Percentiles rank a stretch among this genome's conserved stretches.
phyloP scores from a whole-genome alignment of 2,797 vertebrate species.

The Pangasius krempfi region DNA sequence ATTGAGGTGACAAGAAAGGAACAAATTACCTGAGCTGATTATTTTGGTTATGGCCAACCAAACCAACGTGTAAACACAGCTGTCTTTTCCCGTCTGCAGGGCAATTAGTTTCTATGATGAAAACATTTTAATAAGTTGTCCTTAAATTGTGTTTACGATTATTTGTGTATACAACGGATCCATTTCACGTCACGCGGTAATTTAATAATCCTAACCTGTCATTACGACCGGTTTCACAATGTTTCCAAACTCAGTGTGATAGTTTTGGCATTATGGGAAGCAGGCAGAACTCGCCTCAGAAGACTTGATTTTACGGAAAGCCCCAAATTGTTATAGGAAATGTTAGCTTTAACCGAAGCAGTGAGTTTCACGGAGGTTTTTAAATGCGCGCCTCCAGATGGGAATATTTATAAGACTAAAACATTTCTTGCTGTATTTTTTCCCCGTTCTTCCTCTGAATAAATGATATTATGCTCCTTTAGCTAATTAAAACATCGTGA shows the following conservation, averaged over 20 bases:
- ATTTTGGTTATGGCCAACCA: constrained; percentile 50
- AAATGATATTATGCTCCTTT: constrained; percentile 49
- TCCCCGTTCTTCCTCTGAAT: constrained; percentile 45
- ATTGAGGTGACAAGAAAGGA: constrained; percentile 56
- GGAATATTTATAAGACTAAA: constrained; percentile 71
- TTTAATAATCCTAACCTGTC: constrained; percentile 83
- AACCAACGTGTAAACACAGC: constrained; percentile 77
- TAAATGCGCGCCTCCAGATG: constrained; percentile 68
- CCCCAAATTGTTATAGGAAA: constrained; percentile 76
- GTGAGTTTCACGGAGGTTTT: constrained; percentile 63
- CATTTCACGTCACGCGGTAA: constrained; percentile 81
- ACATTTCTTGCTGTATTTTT: constrained; percentile 67
- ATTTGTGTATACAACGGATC: constrained; percentile 81
- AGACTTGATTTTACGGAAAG: constrained; percentile 68
- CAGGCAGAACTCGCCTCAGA: constrained; percentile 69
- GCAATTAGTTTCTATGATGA: constrained; percentile 80
- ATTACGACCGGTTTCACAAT: constrained; percentile 72
- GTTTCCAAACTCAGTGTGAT: constrained; percentile 73
- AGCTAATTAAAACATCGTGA: not conserved
- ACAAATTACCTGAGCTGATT: constrained; percentile 68
- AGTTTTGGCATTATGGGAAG: constrained; percentile 74
- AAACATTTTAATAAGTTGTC: constrained; percentile 76
- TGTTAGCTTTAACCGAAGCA: constrained; percentile 70
- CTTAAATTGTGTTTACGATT: constrained; percentile 72
- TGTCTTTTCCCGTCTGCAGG: constrained; percentile 75